phyloP scores from a whole-genome alignment of 92 coral and sea anemone genomes.

The Umimayanthus kanabou region DNA sequence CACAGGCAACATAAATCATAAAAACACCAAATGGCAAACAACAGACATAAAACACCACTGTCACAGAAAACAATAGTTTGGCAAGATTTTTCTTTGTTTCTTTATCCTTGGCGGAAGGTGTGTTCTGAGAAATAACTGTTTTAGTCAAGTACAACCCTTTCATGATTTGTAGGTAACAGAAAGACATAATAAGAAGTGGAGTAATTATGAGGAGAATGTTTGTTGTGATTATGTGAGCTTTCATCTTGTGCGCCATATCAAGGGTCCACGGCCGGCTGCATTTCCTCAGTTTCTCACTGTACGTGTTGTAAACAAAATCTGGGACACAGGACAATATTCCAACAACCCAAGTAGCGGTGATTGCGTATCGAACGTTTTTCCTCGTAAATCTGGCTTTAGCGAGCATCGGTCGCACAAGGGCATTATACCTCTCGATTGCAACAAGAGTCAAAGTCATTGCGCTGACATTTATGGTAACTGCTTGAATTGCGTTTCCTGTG shows the following conservation, averaged over 20 bases:
- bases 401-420: not conserved
- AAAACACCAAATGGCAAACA: not conserved
- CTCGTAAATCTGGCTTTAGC: not conserved
- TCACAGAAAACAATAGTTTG: not conserved
- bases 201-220: not conserved
- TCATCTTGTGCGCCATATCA: not conserved
- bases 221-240: not conserved
- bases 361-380: not conserved
- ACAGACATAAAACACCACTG: not conserved
- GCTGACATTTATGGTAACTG: not conserved
- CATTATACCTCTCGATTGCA: not conserved
- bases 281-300: not conserved
- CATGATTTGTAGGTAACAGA: slow-evolving; percentile 1
- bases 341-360: not conserved
- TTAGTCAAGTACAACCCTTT: not conserved
- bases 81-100: slow-evolving; percentile 4
- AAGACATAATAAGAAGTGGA: not conserved
- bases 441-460: not conserved
- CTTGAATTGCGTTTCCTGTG: not conserved
- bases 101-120: not conserved
- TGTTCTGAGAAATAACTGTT: not conserved
- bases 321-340: not conserved
- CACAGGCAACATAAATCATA: not conserved
- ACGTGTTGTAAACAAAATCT: not conserved
- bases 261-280: not conserved